Conservation (phyloP, 2,797 vertebrate genomes). For the Psittacula derbiana region DNA sequence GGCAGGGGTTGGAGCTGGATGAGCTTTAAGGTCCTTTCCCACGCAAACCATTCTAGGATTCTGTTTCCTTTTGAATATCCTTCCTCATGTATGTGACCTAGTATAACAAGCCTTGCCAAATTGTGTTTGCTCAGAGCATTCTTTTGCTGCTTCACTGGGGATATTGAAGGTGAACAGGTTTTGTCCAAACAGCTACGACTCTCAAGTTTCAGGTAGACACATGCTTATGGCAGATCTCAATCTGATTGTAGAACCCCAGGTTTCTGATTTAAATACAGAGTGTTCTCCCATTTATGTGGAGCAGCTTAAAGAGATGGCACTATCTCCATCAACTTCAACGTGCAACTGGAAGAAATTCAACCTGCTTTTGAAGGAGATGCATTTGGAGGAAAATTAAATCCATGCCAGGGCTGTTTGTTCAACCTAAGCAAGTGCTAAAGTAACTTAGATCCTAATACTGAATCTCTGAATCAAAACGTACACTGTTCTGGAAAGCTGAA, state of each 20-base stretch:
- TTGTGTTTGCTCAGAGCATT: not conserved
- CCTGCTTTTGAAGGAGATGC: not conserved
- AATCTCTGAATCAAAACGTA: not conserved
- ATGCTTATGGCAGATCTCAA: not conserved
- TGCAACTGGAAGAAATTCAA: not conserved
- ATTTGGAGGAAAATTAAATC: not conserved
- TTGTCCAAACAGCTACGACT: not conserved
- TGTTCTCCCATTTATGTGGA: not conserved
- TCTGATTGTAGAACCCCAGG: not conserved
- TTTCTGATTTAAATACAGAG: not conserved
- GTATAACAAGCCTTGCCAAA: not conserved
- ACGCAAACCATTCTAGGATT: not conserved
- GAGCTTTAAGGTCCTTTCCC: not conserved
- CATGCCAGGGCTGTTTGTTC: not conserved
- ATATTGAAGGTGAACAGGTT: not conserved
- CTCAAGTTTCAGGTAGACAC: not conserved
- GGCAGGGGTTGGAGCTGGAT: not conserved
- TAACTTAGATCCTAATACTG: not conserved
- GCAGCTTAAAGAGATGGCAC: not conserved
- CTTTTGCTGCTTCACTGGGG: not conserved
- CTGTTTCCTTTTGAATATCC: not conserved
- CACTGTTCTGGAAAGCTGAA: not conserved
- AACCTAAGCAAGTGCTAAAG: not conserved
- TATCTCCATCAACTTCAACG: not conserved
- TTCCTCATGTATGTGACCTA: accelerated